Evolutionary conservation across 2,888 invertebrate species (phyloP).

Genomic region (Ochropacha duplaris): DNA sequence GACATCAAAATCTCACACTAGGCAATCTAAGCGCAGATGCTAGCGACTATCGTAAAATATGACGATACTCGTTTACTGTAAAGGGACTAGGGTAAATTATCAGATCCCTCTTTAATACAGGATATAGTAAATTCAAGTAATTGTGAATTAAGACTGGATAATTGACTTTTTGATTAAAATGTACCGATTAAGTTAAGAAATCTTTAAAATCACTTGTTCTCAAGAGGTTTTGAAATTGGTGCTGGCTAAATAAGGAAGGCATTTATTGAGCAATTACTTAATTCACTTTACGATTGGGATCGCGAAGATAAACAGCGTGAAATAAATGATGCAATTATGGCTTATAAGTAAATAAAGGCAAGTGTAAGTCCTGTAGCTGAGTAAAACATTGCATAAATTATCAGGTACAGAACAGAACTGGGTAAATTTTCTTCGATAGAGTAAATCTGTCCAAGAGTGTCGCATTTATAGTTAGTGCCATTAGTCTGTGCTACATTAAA

Average conservation of each 20-base stretch:
- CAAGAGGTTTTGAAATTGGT: not conserved
- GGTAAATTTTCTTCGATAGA: not conserved
- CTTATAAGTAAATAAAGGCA: conserved; percentile 2
- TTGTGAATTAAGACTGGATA: not conserved
- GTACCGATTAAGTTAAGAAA: not conserved
- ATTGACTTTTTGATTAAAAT: not conserved
- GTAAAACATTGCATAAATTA: not conserved
- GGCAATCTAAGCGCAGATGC: too few species aligned
- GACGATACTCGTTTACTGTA: not conserved
- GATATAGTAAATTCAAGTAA: not conserved
- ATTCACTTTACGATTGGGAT: conserved; percentile 4
- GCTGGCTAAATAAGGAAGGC: conserved; percentile 1
- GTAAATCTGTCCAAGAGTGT: not conserved
- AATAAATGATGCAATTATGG: conserved; percentile 4
- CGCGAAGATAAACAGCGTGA: conserved; percentile 3
- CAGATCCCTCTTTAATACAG: not conserved
- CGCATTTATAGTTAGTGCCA: too few species aligned
- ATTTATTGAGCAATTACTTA: conserved; percentile 6
- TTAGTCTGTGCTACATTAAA: too few species aligned
- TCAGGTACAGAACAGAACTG: not conserved
- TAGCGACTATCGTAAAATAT: too few species aligned
- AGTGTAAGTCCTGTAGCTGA: not conserved
- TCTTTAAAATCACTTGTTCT: conserved; percentile 3
- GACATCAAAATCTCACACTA: too few species aligned
- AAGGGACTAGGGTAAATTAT: not conserved